phyloP scores from a whole-genome alignment of 2,113 vertebrate genomes.

The Alligator mississippiensis region DNA sequence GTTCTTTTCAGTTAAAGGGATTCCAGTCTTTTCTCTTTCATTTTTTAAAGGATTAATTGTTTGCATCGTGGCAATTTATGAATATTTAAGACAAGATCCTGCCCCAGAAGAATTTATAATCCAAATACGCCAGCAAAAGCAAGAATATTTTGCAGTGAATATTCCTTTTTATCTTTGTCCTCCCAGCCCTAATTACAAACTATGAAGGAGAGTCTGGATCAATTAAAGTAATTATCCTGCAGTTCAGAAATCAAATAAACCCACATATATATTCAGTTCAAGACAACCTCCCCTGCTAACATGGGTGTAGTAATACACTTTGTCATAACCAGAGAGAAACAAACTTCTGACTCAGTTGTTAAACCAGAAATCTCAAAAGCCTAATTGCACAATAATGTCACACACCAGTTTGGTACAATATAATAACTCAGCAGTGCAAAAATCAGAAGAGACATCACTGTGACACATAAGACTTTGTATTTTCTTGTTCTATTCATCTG shows the following conservation, averaged over 20 bases:
- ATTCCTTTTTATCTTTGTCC: neutral
- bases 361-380: neutral
- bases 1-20: neutral
- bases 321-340: neutral
- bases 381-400: neutral
- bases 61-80: no score
- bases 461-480: neutral
- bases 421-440: no score
- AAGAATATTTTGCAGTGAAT: neutral
- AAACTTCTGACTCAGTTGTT: slow-evolving; percentile 21
- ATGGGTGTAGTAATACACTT: slow-evolving; percentile 17
- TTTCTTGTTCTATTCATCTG: neutral
- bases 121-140: fast-evolving
- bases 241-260: neutral
- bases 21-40: neutral
- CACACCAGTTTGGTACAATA: neutral
- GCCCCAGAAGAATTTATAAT: neutral
- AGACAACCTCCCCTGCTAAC: neutral
- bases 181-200: neutral
- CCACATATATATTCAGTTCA: neutral
- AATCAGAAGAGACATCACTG: neutral
- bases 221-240: neutral
- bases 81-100: neutral
- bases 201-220: neutral
- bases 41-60: neutral